Evolutionary conservation across 2,797 vertebrate species (phyloP).

Genomic region (Acrossocheilus fasciatus): DNA sequence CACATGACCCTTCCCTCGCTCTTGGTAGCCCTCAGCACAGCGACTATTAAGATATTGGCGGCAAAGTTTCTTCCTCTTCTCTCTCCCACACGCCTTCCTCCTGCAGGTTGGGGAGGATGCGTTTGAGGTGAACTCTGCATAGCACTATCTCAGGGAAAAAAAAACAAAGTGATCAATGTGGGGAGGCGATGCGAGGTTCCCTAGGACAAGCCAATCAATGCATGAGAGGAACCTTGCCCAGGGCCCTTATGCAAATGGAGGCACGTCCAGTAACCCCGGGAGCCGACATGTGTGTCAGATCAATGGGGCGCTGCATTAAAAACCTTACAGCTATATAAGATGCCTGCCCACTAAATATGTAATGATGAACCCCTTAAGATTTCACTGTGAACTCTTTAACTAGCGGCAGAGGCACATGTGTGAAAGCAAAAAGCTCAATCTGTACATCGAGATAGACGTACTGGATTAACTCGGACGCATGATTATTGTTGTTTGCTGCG

Average conservation of each 20-base stretch:
- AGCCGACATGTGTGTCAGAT: constrained; percentile 98
- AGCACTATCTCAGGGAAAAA: constrained; percentile 94
- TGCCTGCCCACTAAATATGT: constrained; percentile 93
- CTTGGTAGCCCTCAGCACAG: constrained; percentile 54
- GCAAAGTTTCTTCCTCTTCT: constrained; percentile 78
- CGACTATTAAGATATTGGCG: constrained; percentile 83
- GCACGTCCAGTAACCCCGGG: constrained; percentile 92
- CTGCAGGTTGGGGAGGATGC: constrained; percentile 77
- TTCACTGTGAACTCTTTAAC: constrained; percentile 87
- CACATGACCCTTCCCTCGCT: constrained; percentile 38
- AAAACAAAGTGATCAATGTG: constrained; percentile 93
- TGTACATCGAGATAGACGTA: background rate
- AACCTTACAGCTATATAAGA: constrained; percentile 96
- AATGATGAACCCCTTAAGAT: constrained; percentile 92
- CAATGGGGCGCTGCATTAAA: constrained; percentile 87
- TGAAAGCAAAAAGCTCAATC: constrained; percentile 19
- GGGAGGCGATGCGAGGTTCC: constrained; percentile 90
- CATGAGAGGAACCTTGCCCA: constrained; percentile 99
- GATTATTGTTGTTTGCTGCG: background rate
- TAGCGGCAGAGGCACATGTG: constrained; percentile 65
- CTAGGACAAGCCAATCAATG: constrained; percentile 99
- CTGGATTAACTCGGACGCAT: background rate
- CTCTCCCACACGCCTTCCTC: constrained; percentile 45
- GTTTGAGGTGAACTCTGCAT: constrained; percentile 92
- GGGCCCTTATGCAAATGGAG: constrained; percentile 99